These are phyloP conservation scores for Eretmochelys imbricata DNA, from an alignment of 2,113 vertebrate species.

Conservation along the genomic window DNA sequence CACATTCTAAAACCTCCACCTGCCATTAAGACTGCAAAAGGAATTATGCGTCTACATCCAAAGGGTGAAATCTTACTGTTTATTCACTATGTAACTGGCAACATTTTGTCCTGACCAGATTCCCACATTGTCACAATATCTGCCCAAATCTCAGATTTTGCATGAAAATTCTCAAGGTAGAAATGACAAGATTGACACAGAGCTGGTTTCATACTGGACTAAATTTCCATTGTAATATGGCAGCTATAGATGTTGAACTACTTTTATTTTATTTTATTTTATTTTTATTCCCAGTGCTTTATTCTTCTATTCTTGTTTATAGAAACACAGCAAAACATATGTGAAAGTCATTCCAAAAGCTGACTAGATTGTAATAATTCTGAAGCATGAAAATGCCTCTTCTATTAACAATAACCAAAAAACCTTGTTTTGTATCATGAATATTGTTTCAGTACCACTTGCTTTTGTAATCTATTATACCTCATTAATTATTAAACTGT, in stretches of 20 bases:
- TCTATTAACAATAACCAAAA: neutral
- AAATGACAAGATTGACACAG: neutral
- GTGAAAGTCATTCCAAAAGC: neutral
- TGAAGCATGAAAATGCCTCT: neutral
- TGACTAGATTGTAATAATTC: neutral
- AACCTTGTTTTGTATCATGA: neutral
- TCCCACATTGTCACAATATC: neutral
- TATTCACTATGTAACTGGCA: neutral
- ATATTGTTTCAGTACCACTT: neutral
- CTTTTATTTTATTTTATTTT: neutral
- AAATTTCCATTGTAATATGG: neutral
- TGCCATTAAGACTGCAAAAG: neutral
- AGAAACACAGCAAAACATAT: neutral
- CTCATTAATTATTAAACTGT: constrained; percentile 42
- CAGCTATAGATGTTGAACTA: neutral
- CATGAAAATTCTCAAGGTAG: neutral
- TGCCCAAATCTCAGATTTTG: neutral
- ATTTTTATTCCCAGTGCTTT: neutral
- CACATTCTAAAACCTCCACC: neutral
- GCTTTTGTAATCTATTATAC: constrained; percentile 3
- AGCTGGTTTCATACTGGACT: neutral
- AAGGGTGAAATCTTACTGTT: neutral
- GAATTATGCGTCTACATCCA: neutral
- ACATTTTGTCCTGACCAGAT: neutral
- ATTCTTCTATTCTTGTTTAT: neutral